These are phyloP conservation scores for Drosophila paranaensis DNA, from an alignment of 2,888 invertebrate species.

Conservation along the genomic window DNA sequence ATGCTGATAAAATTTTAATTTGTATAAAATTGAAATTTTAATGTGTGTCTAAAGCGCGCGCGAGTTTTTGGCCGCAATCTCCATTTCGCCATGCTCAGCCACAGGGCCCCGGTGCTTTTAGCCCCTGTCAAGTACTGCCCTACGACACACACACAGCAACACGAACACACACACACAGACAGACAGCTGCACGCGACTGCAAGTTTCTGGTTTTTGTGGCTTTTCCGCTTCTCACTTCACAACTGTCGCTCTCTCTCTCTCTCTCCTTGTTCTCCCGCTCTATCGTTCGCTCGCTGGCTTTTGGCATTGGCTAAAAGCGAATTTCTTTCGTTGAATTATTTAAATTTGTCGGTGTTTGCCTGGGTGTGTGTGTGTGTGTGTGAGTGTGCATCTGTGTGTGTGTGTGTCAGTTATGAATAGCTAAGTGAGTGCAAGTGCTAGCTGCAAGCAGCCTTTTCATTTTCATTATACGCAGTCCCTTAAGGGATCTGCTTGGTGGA, in stretches of 20 bases:
- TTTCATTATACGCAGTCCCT: slow-evolving; percentile 31
- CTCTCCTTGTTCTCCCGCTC: background rate
- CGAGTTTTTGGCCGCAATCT: slow-evolving; percentile 37
- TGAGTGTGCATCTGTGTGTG: slow-evolving; percentile 10
- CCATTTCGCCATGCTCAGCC: slow-evolving; percentile 10
- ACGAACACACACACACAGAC: background rate
- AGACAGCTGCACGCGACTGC: slow-evolving; percentile 36
- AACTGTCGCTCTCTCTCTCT: slow-evolving; percentile 3
- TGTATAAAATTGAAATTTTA: slow-evolving; percentile 70
- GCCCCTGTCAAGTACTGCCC: slow-evolving; percentile 39
- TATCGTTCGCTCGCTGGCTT: slow-evolving; percentile 20
- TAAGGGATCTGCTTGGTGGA: slow-evolving; percentile 1
- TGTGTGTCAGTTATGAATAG: slow-evolving; percentile 69
- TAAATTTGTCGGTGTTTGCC: slow-evolving; percentile 49
- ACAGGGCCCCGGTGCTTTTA: slow-evolving; percentile 15
- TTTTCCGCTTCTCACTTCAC: slow-evolving; percentile 29
- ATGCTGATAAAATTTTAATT: slow-evolving; percentile 63
- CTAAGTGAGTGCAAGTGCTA: slow-evolving; percentile 65
- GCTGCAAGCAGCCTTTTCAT: slow-evolving; percentile 38
- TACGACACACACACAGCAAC: slow-evolving; percentile 26
- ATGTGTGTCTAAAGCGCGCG: slow-evolving; percentile 54
- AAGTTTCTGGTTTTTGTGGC: slow-evolving; percentile 70
- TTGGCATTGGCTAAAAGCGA: slow-evolving; percentile 55
- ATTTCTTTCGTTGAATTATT: slow-evolving; percentile 69
- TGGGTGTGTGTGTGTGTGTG: slow-evolving; percentile 3